These are phyloP conservation scores for Pemphigus obesinymphae DNA, from an alignment of 1,140 invertebrate genomes.

Conservation along the genomic window DNA sequence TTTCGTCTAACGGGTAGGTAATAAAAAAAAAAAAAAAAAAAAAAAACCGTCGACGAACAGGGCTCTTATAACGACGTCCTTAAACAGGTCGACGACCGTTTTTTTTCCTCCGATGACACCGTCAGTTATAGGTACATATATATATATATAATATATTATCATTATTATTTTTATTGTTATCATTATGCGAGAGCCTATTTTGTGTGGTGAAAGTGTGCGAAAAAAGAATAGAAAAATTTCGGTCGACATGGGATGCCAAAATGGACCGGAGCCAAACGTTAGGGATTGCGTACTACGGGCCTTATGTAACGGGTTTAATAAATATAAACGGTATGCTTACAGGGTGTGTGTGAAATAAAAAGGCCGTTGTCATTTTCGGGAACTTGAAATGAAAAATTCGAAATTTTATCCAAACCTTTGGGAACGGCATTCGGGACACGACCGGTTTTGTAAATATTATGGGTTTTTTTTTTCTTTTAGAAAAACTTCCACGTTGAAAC, in stretches of 20 bases:
- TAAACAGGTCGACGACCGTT: not conserved
- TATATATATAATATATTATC: too few species aligned
- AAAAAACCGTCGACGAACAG: not conserved
- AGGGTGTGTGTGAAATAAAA: too few species aligned
- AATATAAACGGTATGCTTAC: not conserved
- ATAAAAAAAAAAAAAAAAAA: not conserved
- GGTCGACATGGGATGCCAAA: not conserved
- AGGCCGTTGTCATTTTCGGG: too few species aligned
- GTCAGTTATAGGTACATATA: not conserved
- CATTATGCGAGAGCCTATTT: not conserved
- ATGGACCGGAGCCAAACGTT: constrained; percentile 19
- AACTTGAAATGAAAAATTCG: too few species aligned
- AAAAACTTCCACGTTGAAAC: too few species aligned
- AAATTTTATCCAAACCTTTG: too few species aligned
- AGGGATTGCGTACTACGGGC: not conserved
- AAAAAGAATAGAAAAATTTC: not conserved
- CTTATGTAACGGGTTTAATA: constrained; percentile 12
- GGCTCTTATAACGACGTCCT: not conserved
- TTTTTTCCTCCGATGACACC: not conserved
- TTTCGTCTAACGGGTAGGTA: not conserved
- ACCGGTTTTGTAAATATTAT: too few species aligned
- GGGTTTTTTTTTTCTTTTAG: too few species aligned
- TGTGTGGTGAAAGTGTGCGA: not conserved
- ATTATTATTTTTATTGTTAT: not conserved
- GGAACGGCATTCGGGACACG: too few species aligned